Evolutionary conservation across 2,113 vertebrate species (phyloP).

Genomic region (Rhagologus leucostigma): DNA sequence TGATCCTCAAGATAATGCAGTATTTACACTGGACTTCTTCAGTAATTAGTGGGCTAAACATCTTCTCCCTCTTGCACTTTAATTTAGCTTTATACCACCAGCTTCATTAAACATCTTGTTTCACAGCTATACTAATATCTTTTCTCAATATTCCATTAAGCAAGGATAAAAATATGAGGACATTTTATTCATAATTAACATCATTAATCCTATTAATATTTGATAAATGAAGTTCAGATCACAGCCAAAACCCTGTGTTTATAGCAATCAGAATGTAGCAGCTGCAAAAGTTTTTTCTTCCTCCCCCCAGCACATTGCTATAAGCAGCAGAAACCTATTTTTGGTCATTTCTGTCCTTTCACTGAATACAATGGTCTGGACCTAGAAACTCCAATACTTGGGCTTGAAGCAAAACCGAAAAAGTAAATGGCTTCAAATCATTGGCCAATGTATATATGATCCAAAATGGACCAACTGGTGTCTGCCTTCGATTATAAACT

Average conservation of each 20-base stretch:
- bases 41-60: background rate
- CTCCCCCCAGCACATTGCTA: background rate
- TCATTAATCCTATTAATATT: slow-evolving; percentile 14
- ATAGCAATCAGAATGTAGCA: background rate
- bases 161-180: slow-evolving; percentile 8
- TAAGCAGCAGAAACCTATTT: background rate
- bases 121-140: slow-evolving; percentile 8
- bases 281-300: background rate
- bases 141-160: slow-evolving; percentile 39
- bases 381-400: background rate
- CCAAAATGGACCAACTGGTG: background rate
- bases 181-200: background rate
- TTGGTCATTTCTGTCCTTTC: background rate
- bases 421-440: background rate
- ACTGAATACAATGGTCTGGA: background rate
- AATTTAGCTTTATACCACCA: slow-evolving; percentile 28
- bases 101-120: slow-evolving; percentile 53
- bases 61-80: background rate
- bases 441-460: background rate
- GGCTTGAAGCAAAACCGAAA: background rate
- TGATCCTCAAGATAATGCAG: slow-evolving; percentile 14
- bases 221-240: slow-evolving; percentile 33
- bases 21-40: slow-evolving; percentile 29
- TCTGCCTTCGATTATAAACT: background rate
- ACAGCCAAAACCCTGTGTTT: background rate